Base-by-base conservation (phyloP, 2,113 vertebrate genomes). In the Picathartes gymnocephalus region DNA sequence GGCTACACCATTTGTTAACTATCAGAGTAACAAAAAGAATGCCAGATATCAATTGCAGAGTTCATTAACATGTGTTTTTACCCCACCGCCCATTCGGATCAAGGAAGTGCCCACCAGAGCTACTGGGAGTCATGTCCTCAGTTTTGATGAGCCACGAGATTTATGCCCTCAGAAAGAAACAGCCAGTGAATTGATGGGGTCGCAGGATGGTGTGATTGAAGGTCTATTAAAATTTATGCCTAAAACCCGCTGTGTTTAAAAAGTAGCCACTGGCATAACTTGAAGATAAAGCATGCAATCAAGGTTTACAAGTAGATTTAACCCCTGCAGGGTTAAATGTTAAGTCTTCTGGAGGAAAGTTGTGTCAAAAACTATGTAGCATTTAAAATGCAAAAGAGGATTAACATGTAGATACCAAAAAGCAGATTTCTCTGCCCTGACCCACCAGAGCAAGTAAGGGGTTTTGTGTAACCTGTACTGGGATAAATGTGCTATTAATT, bases 71-170 rank as follows among this genome's bases (percentile, higher is more conserved):
- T 7, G 2, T 7, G 21, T 20, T 73, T 61, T 69, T 42, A 57
- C 7, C 22, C 11, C 30, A n/a, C 4, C 2, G 7, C 13, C 7
- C 22, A 17, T 44, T 77, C 0, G 0, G 50, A 83, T 45, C 22
- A 53, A 23, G n/a, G 21, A 70, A 40, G 6, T 61, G 15, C 22
- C 35, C 58, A 77, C 20, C 9, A 3, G 4, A 81, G 35, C 37
- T 61, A 6, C 42, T 15, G 19, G 33, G 11, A 68, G 22, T 54
- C 81, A 54, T 22, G 4, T 35, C 83, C 68, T 70, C 44, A 50
- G 8, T 86, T 84, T 30, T 54, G 27, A 30, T 58, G 56, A 71
- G 14, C 44, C 27, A 15, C 39, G 51, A 22, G 57, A 82, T 71
- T 64, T 39, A 23, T 22, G 21, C 27, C 22, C 27, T 56, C 24